A percentile compares a stretch with the other conserved stretches of the same genome.
phyloP scores from a whole-genome alignment of 1,140 invertebrate species.

The Penaeus chinensis region DNA sequence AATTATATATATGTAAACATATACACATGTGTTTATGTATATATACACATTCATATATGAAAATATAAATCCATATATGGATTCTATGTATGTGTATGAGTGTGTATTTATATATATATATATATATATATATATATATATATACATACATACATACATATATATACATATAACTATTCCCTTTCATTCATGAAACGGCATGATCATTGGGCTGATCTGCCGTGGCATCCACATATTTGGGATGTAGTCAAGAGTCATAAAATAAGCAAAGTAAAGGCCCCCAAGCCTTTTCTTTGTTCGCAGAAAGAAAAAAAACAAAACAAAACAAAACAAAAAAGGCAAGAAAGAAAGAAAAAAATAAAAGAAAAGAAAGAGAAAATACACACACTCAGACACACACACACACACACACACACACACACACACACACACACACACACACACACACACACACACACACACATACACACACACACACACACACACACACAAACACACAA shows the following conservation, averaged over 20 bases:
- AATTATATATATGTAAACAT: neutral
- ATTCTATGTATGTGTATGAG: constrained; percentile 26
- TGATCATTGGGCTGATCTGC: too few relatives aligned
- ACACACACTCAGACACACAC: neutral
- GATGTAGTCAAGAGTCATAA: too few relatives aligned
- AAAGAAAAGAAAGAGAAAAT: neutral
- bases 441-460: constrained; percentile 28
- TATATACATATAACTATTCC: neutral
- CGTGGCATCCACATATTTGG: too few relatives aligned
- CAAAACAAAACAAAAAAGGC: too few relatives aligned
- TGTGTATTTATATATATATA: constrained; percentile 32
- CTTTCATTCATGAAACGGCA: too few relatives aligned
- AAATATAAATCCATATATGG: constrained; percentile 26
- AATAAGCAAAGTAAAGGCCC: too few relatives aligned
- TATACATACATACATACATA: neutral
- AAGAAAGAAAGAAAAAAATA: neutral
- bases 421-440: constrained; percentile 19
- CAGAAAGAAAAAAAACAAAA: too few relatives aligned
- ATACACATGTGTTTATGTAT: neutral
- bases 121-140: neutral
- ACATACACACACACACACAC: constrained; percentile 13
- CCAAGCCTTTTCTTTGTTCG: too few relatives aligned
- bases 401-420: constrained; percentile 33
- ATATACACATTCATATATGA: constrained; percentile 7
- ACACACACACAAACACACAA: neutral